Percentiles rank a stretch among this genome's conserved stretches.
phyloP scores from a whole-genome alignment of 2,113 vertebrate genomes.

The Eclectus roratus region DNA sequence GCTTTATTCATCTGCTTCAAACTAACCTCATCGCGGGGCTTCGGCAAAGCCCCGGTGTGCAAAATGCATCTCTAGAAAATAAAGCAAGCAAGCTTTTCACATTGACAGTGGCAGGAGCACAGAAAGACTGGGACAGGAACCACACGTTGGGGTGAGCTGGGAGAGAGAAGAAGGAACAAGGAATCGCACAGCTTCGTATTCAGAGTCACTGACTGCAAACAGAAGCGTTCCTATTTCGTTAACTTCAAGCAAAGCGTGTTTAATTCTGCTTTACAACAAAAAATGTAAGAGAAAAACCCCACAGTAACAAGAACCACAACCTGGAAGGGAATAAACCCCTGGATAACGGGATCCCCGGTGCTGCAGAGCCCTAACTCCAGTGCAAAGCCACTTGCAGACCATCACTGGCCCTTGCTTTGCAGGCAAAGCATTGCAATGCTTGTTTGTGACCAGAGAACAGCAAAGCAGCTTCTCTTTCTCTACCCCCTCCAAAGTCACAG shows the following conservation, averaged over 20 bases:
- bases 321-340: constrained; percentile 41
- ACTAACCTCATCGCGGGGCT: constrained; percentile 75
- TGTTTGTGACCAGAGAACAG: neutral
- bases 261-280: constrained; percentile 9
- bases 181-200: constrained; percentile 67
- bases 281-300: neutral
- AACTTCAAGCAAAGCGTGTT: constrained; percentile 56
- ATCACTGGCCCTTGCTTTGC: constrained; percentile 31
- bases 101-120: constrained; percentile 74
- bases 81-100: constrained; percentile 78
- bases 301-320: constrained; percentile 23
- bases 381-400: constrained; percentile 22
- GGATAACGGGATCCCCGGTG: neutral
- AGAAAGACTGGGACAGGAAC: constrained; percentile 64
- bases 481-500: neutral
- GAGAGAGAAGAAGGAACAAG: constrained; percentile 43
- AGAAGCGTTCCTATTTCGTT: neutral
- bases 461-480: constrained; percentile 31
- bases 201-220: constrained; percentile 69
- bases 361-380: constrained; percentile 15
- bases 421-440: constrained; percentile 24
- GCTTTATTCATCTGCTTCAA: constrained; percentile 79
- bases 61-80: constrained; percentile 79
- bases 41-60: constrained; percentile 74
- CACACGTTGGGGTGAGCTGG: constrained; percentile 34